Percentiles rank a stretch among this genome's conserved stretches.
Evolutionary conservation across 2,113 vertebrate genomes (phyloP).

Genomic region (Galbula dea): DNA sequence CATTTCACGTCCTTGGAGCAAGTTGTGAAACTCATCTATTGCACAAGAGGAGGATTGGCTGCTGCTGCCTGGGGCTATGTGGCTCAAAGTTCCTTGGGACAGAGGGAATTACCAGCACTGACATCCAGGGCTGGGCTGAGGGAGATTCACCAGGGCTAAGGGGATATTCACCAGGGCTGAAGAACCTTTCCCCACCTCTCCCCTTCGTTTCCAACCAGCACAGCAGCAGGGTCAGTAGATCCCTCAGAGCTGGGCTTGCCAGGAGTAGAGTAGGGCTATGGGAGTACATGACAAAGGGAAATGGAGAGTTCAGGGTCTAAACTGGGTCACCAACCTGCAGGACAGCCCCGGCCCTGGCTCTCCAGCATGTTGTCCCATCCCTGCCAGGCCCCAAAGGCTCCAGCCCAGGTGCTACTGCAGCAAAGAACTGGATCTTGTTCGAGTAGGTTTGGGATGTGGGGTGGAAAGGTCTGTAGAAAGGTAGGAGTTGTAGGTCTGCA

Average conservation of each 20-base stretch:
- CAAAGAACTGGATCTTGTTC: fast-evolving
- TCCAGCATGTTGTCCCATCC: neutral
- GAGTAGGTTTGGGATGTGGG: fast-evolving
- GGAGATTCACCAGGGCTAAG: neutral
- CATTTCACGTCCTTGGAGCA: neutral
- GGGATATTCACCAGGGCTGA: neutral
- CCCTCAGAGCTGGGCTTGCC: neutral
- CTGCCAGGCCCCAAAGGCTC: neutral
- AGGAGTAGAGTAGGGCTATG: neutral
- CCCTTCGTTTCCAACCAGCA: neutral
- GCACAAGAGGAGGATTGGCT: slow-evolving; percentile 10
- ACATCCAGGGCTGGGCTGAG: fast-evolving
- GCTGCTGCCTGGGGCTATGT: neutral
- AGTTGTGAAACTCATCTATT: slow-evolving; percentile 44
- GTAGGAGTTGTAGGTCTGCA: neutral
- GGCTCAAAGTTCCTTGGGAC: slow-evolving; percentile 55
- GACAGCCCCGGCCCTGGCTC: neutral
- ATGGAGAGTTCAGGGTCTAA: fast-evolving
- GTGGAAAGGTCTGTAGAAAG: fast-evolving
- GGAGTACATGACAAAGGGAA: neutral
- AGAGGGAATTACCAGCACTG: slow-evolving; percentile 16
- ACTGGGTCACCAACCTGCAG: neutral
- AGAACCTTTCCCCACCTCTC: neutral
- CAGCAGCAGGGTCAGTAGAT: fast-evolving
- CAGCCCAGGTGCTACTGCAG: fast-evolving